These are phyloP conservation scores for Metridium senile DNA, from an alignment of 92 coral and sea anemone genomes.

Conservation along the genomic window DNA sequence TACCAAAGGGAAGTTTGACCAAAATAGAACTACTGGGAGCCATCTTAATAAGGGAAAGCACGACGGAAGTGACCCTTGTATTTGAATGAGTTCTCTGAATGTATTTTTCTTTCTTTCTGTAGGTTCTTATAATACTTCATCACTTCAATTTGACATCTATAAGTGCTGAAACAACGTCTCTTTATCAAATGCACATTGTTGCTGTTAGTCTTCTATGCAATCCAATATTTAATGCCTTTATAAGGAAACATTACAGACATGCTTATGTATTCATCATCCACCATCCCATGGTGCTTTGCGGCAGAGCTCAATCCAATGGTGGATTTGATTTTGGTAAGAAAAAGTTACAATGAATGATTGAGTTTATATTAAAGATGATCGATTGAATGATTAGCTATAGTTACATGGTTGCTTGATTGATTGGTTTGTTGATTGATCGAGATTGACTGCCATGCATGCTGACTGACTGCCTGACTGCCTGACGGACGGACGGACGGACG, in stretches of 20 bases:
- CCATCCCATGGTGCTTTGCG: constrained; percentile 60
- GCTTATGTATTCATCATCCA: constrained; percentile 61
- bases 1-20: too few relatives aligned
- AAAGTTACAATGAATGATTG: not conserved
- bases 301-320: constrained; percentile 9
- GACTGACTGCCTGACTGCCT: not conserved
- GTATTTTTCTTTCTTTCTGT: not conserved
- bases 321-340: constrained; percentile 65
- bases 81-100: too few relatives aligned
- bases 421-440: not conserved
- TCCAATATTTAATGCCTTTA: constrained; percentile 54
- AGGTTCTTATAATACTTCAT: constrained; percentile 48
- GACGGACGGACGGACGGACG: too few relatives aligned
- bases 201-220: constrained; percentile 50
- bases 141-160: constrained; percentile 46
- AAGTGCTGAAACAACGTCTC: constrained; percentile 24
- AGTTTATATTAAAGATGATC: not conserved
- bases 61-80: too few relatives aligned
- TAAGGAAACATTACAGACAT: constrained; percentile 60
- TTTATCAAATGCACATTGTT: constrained; percentile 55
- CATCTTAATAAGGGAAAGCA: too few relatives aligned
- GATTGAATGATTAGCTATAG: not conserved
- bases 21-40: too few relatives aligned
- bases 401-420: not conserved
- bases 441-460: not conserved